Base-by-base conservation (phyloP, 2,888 invertebrate species). In the Fragum sueziense region DNA sequence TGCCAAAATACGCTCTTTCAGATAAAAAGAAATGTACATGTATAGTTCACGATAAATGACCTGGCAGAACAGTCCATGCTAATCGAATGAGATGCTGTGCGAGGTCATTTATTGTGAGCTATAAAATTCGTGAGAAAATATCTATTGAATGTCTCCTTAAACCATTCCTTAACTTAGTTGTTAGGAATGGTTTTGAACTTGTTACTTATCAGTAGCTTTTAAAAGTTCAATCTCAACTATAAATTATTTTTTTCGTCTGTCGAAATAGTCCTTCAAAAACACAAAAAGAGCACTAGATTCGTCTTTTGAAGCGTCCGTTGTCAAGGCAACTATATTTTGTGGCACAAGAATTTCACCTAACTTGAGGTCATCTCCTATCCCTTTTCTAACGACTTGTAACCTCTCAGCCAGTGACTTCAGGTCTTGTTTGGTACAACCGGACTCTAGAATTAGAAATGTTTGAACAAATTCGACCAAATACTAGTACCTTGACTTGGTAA, bases 301-400 rank as follows among this genome's bases (percentile, higher is more conserved):
- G 34, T 85, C 79, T 72, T 86, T 87, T 27, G 85, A 80, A 29
- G 82, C 80, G 80, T 86, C 84, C 25, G 78, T 76, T 62, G 67
- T 73, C 37, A 79, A 65, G 51, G 76, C 65, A 57, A 78, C 73
- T 7, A 84, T 25, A 29, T 74, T 57, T 11, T 59, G 61, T 20
- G 85, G 75, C 25, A 84, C 61, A 31, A 70, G 22, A 9, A 86
- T 59, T 41, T 47, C 22, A 11, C 85, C 88, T 47, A 70, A 54
- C 59, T 77, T 82, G 17, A 86, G 76, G 22, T 79, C 62, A 20
- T 74, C 68, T 17, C 82, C 33, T 61, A 88, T 62, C 17, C 70
- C 41, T 59, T 69, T 82, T 51, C 79, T 61, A 20, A 41, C 34
- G 11, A 27, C n/a, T 54, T 82, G 82, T 31, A 74, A 14, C 17